Base-by-base conservation (phyloP, 2,888 invertebrate species). In the Ischnus inquisitorius region DNA sequence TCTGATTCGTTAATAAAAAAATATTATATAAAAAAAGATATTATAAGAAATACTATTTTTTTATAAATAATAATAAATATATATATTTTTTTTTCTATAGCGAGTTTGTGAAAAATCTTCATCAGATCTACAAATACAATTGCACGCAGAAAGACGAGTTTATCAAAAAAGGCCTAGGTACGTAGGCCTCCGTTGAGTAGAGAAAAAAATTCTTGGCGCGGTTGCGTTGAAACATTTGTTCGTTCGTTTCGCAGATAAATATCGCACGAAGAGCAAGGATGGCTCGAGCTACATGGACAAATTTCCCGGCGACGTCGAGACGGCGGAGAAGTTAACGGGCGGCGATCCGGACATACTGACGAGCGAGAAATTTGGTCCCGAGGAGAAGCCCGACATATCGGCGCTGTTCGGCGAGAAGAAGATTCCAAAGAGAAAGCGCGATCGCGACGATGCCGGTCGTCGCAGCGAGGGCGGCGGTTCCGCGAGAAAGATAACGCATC, bases 141-240 rank as follows among this genome's bases (percentile, higher is more conserved):
- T 97, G 97, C 92, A 95, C 95, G 43, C 96, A 95, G 87, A 97
- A 97, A 94, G 94, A 95, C 93, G 97, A 97, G 88, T 97, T 97
- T 90, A 97, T 97, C 88, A 96, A 95, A 90, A 97, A 97, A 94
- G 97, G 97, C 90, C 94, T 97, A 90, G 96, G 97, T 98, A 95
- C 95, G 96, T 34, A 34, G 34, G 34, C 8, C 34, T 34, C 34
- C 34, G 34, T 4, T 6, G 34, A 5, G 34, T 34, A 6, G 6
- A 1, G 4, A 48, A 48, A 48, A 48, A 48, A 48, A 10, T 4
- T 1, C 75, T 14, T 57, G 39, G 8, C 14, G 39, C 12, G 39
- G 8, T 39, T 64, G 34, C 39, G n/a, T 64, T 16, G 39, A 64
- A 34, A 48, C 10, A 3, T n/a, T n/a, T 12, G n/a, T 48, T 6